Base-by-base conservation (phyloP, 2,113 vertebrate species). In the Erinaceus europaeus region DNA sequence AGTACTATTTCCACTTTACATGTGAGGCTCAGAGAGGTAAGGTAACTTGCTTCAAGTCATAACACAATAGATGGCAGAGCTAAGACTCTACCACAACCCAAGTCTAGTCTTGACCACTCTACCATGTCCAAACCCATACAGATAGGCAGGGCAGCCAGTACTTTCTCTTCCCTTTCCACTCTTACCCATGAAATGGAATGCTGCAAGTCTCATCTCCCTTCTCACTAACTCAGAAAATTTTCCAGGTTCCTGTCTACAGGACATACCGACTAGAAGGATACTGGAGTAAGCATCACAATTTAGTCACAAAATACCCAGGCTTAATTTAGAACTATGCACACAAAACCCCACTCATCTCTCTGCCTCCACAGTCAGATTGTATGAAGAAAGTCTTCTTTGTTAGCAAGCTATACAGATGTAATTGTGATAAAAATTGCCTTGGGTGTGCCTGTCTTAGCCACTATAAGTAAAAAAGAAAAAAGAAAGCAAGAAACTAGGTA, bases 351-450 rank as follows among this genome's bases (percentile, higher is more conserved):
- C 27, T 57, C 50, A 78, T 87, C 79, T 87, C 80, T 62, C 76
- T 46, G 64, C 62, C 57, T 29, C 76, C 32, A 53, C 74, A 23
- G 44, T 71, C 75, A 88, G 85, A 84, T 32, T 42, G 32, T 59
- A 18, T 79, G 64, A 87, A 94, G 62, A 84, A n/a, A 79, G 2
- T 0, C 20, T 18, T 65, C 71, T 46, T 78, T 80, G 62, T 80
- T 93, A 79, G 83, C 55, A 92, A 83, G 62, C 74, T 69, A 76
- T 64, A 65, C 62, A 93, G 85, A 82, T 55, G 57, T 57, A 83
- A 89, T 46, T 85, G 74, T 90, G 88, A 81, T 79, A 72, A 82
- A 93, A 92, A 87, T 9, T 57, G 44, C 65, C 79, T 86, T 72
- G 15, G 27, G 38, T 29, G 9, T 67, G 34, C 32, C 84, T 80